Evolutionary conservation across 1,140 invertebrate genomes (phyloP).

Genomic region (Proctacanthus coquilletti): DNA sequence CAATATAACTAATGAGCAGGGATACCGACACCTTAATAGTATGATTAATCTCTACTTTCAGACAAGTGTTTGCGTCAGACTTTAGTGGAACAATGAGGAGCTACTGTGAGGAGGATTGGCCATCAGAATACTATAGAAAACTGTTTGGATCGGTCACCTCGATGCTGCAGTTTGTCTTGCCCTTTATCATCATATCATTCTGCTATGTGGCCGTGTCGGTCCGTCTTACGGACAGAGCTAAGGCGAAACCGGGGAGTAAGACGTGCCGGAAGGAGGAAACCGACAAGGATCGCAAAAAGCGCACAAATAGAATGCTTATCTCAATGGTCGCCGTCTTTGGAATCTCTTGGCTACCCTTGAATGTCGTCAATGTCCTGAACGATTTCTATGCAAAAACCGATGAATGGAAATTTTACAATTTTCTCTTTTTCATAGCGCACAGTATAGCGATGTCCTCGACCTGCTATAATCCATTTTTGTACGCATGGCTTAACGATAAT

Average conservation of each 20-base stretch:
- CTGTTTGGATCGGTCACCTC: constrained; percentile 77
- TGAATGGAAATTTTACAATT: constrained; percentile 67
- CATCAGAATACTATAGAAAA: constrained; percentile 53
- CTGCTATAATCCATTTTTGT: constrained; percentile 82
- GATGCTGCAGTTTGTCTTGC: constrained; percentile 84
- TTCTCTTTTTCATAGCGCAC: constrained; percentile 79
- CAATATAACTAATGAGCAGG: too few species aligned
- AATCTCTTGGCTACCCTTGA: constrained; percentile 90
- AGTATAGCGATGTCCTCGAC: constrained; percentile 92
- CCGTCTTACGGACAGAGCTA: constrained; percentile 64
- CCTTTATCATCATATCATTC: constrained; percentile 85
- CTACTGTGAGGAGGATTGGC: constrained; percentile 82
- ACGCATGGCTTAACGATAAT: constrained; percentile 96
- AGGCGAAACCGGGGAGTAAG: constrained; percentile 61
- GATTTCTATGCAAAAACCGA: constrained; percentile 58
- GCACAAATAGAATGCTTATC: constrained; percentile 88
- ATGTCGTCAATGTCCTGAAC: constrained; percentile 72
- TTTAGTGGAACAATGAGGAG: constrained; percentile 21
- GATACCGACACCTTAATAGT: too few species aligned
- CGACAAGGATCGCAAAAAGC: constrained; percentile 52
- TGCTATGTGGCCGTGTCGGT: constrained; percentile 87
- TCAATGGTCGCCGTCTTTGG: constrained; percentile 94
- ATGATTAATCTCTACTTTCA: too few species aligned
- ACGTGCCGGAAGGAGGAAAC: constrained; percentile 61
- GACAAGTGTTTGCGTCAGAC: constrained; percentile 32